Conservation (phyloP, 2,888 invertebrate genomes). For the Noctuana brunneofusca region DNA sequence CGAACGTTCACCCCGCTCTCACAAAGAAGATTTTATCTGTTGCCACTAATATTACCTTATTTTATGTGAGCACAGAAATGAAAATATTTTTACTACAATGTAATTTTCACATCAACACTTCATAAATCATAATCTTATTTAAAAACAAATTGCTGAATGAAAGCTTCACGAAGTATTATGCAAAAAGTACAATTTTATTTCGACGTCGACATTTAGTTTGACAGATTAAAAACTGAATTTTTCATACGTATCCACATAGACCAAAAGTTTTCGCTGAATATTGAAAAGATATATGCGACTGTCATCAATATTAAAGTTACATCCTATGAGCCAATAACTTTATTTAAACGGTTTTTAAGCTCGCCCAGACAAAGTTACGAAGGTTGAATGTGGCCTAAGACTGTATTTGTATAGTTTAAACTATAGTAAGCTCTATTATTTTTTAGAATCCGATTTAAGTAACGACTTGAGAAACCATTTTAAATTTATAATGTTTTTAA, state of each 20-base stretch:
- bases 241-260: slow-evolving; percentile 30
- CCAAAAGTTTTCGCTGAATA: slow-evolving; percentile 33
- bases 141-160: not conserved
- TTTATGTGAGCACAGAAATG: too few species aligned
- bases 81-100: too few species aligned
- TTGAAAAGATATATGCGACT: slow-evolving; percentile 32
- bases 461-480: too few species aligned
- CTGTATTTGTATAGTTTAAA: too few species aligned
- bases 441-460: too few species aligned
- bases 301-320: slow-evolving; percentile 33
- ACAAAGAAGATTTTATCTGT: too few species aligned
- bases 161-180: slow-evolving; percentile 10
- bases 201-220: slow-evolving; percentile 21
- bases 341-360: slow-evolving; percentile 24
- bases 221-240: slow-evolving; percentile 34
- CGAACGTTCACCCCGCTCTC: too few species aligned
- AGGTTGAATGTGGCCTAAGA: not conserved
- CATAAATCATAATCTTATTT: slow-evolving; percentile 8
- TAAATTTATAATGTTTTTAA: too few species aligned
- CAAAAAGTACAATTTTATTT: slow-evolving; percentile 29
- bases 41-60: too few species aligned
- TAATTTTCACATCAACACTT: not conserved
- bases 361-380: not conserved
- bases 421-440: too few species aligned
- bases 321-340: slow-evolving; percentile 28